These are phyloP conservation scores for Spinus pinus DNA, from an alignment of 2,797 vertebrate genomes.

Conservation along the genomic window DNA sequence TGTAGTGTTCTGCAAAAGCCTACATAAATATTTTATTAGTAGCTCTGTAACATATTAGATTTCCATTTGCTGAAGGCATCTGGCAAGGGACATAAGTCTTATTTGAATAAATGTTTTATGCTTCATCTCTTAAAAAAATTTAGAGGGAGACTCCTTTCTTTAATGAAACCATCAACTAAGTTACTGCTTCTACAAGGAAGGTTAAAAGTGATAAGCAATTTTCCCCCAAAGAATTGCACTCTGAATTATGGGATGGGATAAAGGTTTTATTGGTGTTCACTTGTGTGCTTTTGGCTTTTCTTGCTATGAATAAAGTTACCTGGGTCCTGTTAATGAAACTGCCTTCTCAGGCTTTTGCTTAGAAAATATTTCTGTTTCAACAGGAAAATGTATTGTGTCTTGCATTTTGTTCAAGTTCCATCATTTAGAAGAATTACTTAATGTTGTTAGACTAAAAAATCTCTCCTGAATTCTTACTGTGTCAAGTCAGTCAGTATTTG, in stretches of 20 bases:
- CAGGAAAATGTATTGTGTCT: neutral
- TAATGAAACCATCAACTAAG: constrained; percentile 55
- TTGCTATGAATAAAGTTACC: neutral
- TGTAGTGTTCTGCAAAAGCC: constrained; percentile 36
- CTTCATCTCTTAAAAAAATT: constrained; percentile 51
- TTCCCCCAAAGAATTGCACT: neutral
- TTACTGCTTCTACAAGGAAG: neutral
- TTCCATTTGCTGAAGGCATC: constrained; percentile 65
- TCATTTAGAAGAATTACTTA: neutral
- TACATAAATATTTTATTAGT: constrained; percentile 75
- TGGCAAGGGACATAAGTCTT: constrained; percentile 48
- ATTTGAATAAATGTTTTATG: constrained; percentile 71
- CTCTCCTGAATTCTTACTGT: neutral
- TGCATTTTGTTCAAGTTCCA: neutral
- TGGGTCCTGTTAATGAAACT: neutral
- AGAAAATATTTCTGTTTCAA: neutral
- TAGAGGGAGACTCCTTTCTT: constrained; percentile 37
- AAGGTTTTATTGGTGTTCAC: neutral
- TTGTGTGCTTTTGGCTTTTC: neutral
- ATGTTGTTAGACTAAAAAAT: neutral
- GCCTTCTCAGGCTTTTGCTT: neutral
- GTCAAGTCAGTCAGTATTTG: neutral
- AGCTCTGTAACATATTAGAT: constrained; percentile 59
- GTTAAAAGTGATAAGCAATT: neutral
- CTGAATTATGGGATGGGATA: neutral